Conservation (phyloP, 1,140 invertebrate genomes). For the Drosophila insularis region DNA sequence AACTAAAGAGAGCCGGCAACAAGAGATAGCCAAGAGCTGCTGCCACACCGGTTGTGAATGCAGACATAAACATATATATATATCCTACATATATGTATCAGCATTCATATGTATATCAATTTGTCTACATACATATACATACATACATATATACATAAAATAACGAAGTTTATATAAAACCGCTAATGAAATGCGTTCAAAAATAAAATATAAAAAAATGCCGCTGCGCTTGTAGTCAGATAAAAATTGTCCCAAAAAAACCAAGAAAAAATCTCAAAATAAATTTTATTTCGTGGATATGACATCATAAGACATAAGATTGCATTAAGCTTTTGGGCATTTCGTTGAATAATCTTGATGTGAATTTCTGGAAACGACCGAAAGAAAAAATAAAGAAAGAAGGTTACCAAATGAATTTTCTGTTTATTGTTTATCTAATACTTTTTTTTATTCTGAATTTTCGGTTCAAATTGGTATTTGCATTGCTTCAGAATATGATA, state of each 20-base stretch:
- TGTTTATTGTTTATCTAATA: slow-evolving; percentile 13
- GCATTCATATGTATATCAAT: slow-evolving; percentile 19
- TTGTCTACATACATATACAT: slow-evolving; percentile 20
- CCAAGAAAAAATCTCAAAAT: slow-evolving; percentile 31
- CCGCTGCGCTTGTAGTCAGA: slow-evolving; percentile 59
- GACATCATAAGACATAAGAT: slow-evolving; percentile 57
- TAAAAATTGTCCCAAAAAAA: slow-evolving; percentile 43
- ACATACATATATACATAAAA: slow-evolving; percentile 18
- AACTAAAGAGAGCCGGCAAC: slow-evolving; percentile 33
- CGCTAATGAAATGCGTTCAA: slow-evolving; percentile 72
- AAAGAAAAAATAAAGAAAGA: slow-evolving; percentile 9
- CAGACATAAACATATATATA: slow-evolving; percentile 35
- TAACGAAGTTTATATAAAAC: slow-evolving; percentile 26
- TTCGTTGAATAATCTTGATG: slow-evolving; percentile 62
- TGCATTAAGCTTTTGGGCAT: slow-evolving; percentile 48
- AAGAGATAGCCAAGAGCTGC: slow-evolving; percentile 48
- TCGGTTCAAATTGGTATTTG: background rate
- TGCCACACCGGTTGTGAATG: slow-evolving; percentile 65
- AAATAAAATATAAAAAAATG: slow-evolving; percentile 31
- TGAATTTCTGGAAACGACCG: slow-evolving; percentile 37
- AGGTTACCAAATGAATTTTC: slow-evolving; percentile 29
- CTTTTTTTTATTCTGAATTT: slow-evolving; percentile 2
- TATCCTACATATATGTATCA: background rate
- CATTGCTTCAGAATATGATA: background rate
- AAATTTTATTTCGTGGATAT: slow-evolving; percentile 47